Evolutionary conservation across 2,797 vertebrate species (phyloP).

Genomic region (Aplochiton taeniatus): DNA sequence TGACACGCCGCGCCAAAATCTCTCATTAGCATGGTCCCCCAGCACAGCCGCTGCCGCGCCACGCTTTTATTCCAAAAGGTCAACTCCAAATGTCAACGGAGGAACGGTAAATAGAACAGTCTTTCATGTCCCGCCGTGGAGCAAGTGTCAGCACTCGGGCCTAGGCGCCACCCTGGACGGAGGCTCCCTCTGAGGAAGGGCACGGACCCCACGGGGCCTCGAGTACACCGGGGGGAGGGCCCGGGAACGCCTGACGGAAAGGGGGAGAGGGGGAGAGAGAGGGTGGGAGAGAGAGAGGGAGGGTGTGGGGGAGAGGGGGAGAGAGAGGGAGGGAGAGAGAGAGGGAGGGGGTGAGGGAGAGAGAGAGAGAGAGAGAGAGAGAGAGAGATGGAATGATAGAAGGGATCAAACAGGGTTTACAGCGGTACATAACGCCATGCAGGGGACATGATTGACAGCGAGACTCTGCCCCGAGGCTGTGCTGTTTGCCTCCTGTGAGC

Average conservation of each 20-base stretch:
- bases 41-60: conserved; percentile 61
- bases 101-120: conserved; percentile 72
- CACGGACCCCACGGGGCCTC: no score
- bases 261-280: no score
- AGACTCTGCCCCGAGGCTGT: conserved; percentile 15
- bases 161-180: conserved; percentile 3
- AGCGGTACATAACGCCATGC: not conserved
- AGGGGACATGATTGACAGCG: conserved; percentile 12
- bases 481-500: not conserved
- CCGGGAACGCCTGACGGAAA: no score
- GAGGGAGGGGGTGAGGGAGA: no score
- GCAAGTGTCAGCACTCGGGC: conserved; percentile 5
- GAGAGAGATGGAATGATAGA: no score
- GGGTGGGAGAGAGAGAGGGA: no score
- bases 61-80: conserved; percentile 80
- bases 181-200: not conserved
- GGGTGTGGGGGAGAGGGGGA: no score
- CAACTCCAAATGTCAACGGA: conserved; percentile 80
- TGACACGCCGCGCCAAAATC: conserved; percentile 78
- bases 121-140: conserved; percentile 61
- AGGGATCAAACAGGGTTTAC: no score
- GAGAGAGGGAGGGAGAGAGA: no score
- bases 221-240: no score
- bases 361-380: no score
- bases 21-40: conserved; percentile 79